phyloP scores from a whole-genome alignment of 2,888 invertebrate species.

The Conchocele bisecta region DNA sequence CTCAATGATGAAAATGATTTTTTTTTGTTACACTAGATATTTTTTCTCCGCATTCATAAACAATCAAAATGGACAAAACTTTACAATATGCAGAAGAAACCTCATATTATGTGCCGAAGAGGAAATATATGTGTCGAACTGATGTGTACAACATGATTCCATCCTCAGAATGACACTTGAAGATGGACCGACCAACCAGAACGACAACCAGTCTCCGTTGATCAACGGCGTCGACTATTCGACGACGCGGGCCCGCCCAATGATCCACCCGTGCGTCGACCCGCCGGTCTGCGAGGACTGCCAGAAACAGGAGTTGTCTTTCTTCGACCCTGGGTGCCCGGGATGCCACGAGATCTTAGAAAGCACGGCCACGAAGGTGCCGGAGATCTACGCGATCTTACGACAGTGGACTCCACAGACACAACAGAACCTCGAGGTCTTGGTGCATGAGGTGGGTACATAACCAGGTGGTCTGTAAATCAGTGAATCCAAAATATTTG shows the following conservation, averaged over 20 bases:
- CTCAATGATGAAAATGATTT: too few species aligned
- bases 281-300: slow-evolving; percentile 83
- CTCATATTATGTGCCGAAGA: too few species aligned
- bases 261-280: slow-evolving; percentile 83
- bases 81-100: too few species aligned
- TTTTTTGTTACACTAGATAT: too few species aligned
- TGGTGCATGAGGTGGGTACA: slow-evolving; percentile 82
- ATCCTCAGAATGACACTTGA: slow-evolving; percentile 70
- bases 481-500: too few species aligned
- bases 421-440: slow-evolving; percentile 82
- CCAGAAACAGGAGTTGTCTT: slow-evolving; percentile 81
- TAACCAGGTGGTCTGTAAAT: too few species aligned
- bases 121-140: too few species aligned
- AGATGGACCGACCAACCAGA: slow-evolving; percentile 48
- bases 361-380: slow-evolving; percentile 80
- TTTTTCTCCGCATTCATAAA: too few species aligned
- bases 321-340: slow-evolving; percentile 83
- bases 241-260: slow-evolving; percentile 69
- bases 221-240: slow-evolving; percentile 43
- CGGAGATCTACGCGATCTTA: slow-evolving; percentile 84
- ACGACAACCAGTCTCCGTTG: slow-evolving; percentile 26
- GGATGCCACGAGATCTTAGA: slow-evolving; percentile 82
- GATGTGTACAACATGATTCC: too few species aligned
- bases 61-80: too few species aligned
- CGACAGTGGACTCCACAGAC: slow-evolving; percentile 85